Base-by-base conservation (phyloP, 2,888 invertebrate species). In the Apodemia zela region DNA sequence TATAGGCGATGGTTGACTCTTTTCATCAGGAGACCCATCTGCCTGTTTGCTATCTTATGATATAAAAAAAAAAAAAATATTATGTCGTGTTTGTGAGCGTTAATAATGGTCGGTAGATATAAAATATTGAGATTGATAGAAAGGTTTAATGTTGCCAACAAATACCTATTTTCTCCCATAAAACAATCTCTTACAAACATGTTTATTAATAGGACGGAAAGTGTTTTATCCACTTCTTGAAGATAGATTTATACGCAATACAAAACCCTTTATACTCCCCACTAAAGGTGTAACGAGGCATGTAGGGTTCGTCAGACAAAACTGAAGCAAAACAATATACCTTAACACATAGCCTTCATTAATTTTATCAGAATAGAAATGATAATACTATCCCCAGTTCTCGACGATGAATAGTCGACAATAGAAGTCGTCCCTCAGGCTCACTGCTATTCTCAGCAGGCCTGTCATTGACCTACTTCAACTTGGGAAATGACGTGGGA, bases 401-500 rank as follows among this genome's bases (percentile, higher is more conserved):
- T 66, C 63, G 69, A 66, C 66, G 69, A 70, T 67, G 78, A 74
- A 75, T 73, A 80, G 78, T 76, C 77, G 81, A 86, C 86, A 86
- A 86, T 84, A 79, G 83, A 79, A 74, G 80, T 77, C 79, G 78
- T 81, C 84, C 84, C 88, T 82, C 83, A 79, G 81, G 84, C 82
- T 84, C 74, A 77, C 78, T 79, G 83, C 89, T 90, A 90, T 89
- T 89, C 88, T 89, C 79, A 81, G 80, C 80, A 76, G 77, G 78
- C 68, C 81, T 84, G 87, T 85, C 86, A 89, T 89, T 90, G 90
- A 90, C 90, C 90, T 75, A 89, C 80, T 85, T 90, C 74, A 77
- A 68, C 73, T 75, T 75, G 75, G 74, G 75, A 62, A 62, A 62
- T 62, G 62, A 63, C 58, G 76, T 67, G 68, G 63, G 68, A 60